Percentiles rank a stretch among this genome's conserved stretches.
These are phyloP conservation scores for Triplophysa rosa DNA, from an alignment of 2,113 vertebrate species.

Conservation along the genomic window DNA sequence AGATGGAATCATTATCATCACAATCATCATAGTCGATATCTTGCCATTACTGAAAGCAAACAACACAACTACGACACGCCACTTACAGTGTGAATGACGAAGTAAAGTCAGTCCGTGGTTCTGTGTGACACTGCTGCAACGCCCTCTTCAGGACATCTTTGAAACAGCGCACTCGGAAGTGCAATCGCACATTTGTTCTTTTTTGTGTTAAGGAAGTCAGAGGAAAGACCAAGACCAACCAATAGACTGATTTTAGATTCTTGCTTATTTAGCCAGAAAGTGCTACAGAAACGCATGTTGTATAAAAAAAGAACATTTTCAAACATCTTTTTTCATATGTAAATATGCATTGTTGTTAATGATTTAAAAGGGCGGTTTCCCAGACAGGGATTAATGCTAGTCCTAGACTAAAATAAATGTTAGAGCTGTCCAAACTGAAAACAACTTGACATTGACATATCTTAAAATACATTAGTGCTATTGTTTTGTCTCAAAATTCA, in stretches of 20 bases:
- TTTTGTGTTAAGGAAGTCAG: not conserved
- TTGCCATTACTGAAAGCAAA: too few relatives aligned
- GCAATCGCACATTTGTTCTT: not conserved
- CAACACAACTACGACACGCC: too few relatives aligned
- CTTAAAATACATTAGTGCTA: too few relatives aligned
- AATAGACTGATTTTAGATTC: not conserved
- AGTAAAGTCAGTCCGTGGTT: not conserved
- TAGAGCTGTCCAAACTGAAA: too few relatives aligned
- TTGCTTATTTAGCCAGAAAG: not conserved
- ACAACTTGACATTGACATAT: too few relatives aligned
- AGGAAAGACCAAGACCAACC: not conserved
- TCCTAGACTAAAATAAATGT: too few relatives aligned
- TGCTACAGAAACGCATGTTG: not conserved
- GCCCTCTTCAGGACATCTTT: conserved; percentile 33
- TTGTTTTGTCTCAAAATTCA: too few relatives aligned
- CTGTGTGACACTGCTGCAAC: conserved; percentile 40
- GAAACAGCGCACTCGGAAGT: not conserved
- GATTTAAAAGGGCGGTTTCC: not conserved
- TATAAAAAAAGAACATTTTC: not conserved
- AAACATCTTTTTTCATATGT: not conserved
- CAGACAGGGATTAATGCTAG: too few relatives aligned
- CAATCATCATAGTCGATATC: too few relatives aligned
- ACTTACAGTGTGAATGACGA: too few relatives aligned
- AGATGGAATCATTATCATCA: too few relatives aligned
- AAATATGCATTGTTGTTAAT: not conserved